These are phyloP conservation scores for Pseudomugil tenellus DNA, from an alignment of 2,797 vertebrate genomes.

Conservation along the genomic window DNA sequence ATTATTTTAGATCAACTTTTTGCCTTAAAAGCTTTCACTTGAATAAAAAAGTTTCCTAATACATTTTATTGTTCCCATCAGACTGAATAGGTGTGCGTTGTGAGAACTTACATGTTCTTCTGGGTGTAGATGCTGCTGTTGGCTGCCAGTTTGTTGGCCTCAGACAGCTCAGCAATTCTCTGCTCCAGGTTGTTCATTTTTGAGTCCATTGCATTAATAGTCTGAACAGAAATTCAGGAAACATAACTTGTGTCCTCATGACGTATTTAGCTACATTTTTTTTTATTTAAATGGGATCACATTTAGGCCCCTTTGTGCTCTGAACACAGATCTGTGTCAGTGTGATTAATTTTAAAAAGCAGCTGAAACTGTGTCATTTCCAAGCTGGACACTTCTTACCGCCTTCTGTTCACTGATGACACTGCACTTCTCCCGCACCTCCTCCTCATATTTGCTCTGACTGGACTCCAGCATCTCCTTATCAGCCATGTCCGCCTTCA, in stretches of 20 bases:
- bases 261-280: constrained; percentile 19
- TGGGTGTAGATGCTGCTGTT: constrained; percentile 99
- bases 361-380: constrained; percentile 41
- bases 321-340: constrained; percentile 64
- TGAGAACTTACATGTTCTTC: constrained; percentile 93
- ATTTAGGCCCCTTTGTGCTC: constrained; percentile 9
- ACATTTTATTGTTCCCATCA: background rate
- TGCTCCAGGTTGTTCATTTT: constrained; percentile 98
- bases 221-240: constrained; percentile 77
- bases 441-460: constrained; percentile 93
- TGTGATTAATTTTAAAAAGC: constrained; percentile 63
- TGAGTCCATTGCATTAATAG: constrained; percentile 98
- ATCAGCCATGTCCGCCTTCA: constrained; percentile 96
- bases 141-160: constrained; percentile 97
- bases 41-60: background rate
- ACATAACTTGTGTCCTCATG: background rate
- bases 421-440: constrained; percentile 92
- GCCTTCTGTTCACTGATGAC: constrained; percentile 96
- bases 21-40: background rate
- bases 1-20: background rate
- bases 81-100: background rate
- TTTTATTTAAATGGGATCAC: background rate
- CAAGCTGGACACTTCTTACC: constrained; percentile 82
- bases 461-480: constrained; percentile 94
- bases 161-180: constrained; percentile 94